Evolutionary conservation across 2,113 vertebrate species (phyloP).

Genomic region (Seriola quinqueradiata): DNA sequence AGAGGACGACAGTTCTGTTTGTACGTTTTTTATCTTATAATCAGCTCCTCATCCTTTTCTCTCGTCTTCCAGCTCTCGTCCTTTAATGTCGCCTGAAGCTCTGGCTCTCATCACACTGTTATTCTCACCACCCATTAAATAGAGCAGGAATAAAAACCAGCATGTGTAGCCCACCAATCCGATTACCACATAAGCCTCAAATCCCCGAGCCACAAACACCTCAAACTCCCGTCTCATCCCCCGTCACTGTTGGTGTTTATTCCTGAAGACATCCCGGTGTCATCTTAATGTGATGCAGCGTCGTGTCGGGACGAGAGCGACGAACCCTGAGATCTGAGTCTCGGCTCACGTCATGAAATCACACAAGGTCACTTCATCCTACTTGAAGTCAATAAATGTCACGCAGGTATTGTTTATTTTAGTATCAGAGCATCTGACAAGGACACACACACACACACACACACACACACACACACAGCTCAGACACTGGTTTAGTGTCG

Average conservation of each 20-base stretch:
- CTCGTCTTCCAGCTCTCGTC: too few relatives aligned
- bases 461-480: too few relatives aligned
- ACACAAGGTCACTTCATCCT: slow-evolving; percentile 18
- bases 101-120: slow-evolving; percentile 12
- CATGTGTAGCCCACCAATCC: slow-evolving; percentile 58
- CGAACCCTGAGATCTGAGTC: slow-evolving; percentile 25
- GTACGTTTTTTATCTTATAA: too few relatives aligned
- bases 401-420: slow-evolving; percentile 18
- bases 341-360: neutral
- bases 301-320: slow-evolving; percentile 47
- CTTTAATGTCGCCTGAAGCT: neutral
- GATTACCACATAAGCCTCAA: slow-evolving; percentile 73
- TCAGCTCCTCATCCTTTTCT: too few relatives aligned
- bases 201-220: slow-evolving; percentile 55
- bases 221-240: slow-evolving; percentile 56
- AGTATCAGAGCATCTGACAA: neutral
- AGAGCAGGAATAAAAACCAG: slow-evolving; percentile 47
- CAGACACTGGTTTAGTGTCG: too few relatives aligned
- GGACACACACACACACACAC: slow-evolving; percentile 1
- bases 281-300: slow-evolving; percentile 52
- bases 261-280: slow-evolving; percentile 48
- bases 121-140: slow-evolving; percentile 37
- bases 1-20: too few relatives aligned
- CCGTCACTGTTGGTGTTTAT: slow-evolving; percentile 58
- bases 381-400: slow-evolving; percentile 15